Evolutionary conservation across 2,797 vertebrate genomes (phyloP), one percentile per base, ranked within the genome.

Genomic region (Coracias cyanogaster): DNA sequence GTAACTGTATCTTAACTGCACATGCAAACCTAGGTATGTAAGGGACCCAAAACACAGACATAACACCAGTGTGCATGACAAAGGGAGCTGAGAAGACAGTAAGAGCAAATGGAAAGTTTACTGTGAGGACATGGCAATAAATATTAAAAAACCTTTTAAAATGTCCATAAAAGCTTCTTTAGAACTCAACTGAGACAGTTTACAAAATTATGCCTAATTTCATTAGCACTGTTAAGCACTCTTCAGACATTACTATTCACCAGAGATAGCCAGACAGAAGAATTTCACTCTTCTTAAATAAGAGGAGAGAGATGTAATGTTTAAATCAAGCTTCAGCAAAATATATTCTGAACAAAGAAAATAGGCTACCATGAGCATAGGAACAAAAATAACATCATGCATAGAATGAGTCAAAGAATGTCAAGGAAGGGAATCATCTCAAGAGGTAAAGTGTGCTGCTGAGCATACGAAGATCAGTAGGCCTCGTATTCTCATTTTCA

Each of bases 21-120:
- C 15, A 76, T 22, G 37, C 0, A 1, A 72, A 45, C 12, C 10
- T 4, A 25, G 0, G 0, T 19, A 29, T 4, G 5, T 33, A 25
- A 72, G 35, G 21, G 14, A 52, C 3, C 3, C 31, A 35, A 87
- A 62, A 35, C 10, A 14, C 15, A 52, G 6, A 24, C 28, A 31
- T 3, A 69, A 43, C 13, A 61, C 16, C 54, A 73, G 25, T 1
- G 4, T 1, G 2, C 14, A 87, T 14, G 26, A 70, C 45, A 79
- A 54, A 74, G 15, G 25, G 16, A 89, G 17, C 17, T 39, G 13
- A 37, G 17, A 84, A 91, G 20, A 41, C 46, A 64, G 37, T 33
- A 70, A 90, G 29, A 91, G 6, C 6, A 66, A 21, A 46, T 0
- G 3, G 16, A 15, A 82, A 46, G n/a, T 39, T 62, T 37, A 80